Conservation (phyloP, 2,113 vertebrate species). For the Peromyscus maniculatus region DNA sequence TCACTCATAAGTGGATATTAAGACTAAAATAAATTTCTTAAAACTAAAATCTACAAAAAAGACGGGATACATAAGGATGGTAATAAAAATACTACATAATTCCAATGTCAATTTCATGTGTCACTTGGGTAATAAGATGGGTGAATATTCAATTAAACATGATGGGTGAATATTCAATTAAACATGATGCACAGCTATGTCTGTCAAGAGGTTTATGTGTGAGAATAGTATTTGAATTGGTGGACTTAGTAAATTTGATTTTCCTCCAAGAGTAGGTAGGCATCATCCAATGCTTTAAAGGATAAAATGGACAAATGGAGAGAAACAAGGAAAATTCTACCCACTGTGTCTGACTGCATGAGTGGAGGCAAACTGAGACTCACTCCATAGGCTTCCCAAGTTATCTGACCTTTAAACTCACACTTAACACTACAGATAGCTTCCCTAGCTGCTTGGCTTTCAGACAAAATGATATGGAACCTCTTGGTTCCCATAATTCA, state of each 20-base stretch:
- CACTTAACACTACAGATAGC: not conserved
- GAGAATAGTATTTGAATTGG: not conserved
- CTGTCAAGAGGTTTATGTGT: not conserved
- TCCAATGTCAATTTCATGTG: not conserved
- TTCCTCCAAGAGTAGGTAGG: not conserved
- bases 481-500: not conserved
- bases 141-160: not conserved
- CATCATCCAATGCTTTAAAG: not conserved
- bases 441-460: not conserved
- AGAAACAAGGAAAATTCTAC: not conserved
- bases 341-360: not conserved
- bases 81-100: not conserved
- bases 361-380: not conserved
- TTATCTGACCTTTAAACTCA: not conserved
- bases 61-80: too few species aligned
- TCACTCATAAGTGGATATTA: not conserved
- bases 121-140: not conserved
- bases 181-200: not conserved
- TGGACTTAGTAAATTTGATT: not conserved
- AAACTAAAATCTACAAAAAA: not conserved
- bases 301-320: not conserved
- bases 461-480: not conserved
- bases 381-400: not conserved
- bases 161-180: not conserved
- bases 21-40: not conserved